Percentiles rank a stretch among this genome's conserved stretches.
Evolutionary conservation across 2,113 vertebrate genomes (phyloP).

Genomic region (Oxygymnocypris stewartii): DNA sequence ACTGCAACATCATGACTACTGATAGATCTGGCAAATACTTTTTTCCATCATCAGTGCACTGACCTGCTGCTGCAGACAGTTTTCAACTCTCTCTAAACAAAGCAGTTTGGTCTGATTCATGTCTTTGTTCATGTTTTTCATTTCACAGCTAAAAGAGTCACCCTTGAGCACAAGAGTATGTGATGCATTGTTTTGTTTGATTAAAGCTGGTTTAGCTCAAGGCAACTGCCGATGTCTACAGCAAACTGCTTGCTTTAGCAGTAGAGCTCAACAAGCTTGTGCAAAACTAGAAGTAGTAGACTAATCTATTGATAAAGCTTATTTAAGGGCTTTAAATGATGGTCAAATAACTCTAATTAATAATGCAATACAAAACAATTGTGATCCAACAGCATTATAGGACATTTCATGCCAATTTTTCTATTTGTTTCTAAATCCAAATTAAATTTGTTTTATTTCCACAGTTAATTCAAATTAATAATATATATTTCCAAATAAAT

Average conservation of each 20-base stretch:
- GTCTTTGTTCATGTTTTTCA: slow-evolving; percentile 11
- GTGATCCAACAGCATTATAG: background rate
- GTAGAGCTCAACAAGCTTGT: background rate
- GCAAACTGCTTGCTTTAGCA: slow-evolving; percentile 6
- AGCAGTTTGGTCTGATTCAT: slow-evolving; percentile 6
- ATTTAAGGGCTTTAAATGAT: background rate
- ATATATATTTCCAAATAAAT: background rate
- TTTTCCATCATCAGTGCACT: too few relatives aligned
- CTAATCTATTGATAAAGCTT: background rate
- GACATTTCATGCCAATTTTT: background rate
- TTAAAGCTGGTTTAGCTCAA: slow-evolving; percentile 23
- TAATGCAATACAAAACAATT: background rate
- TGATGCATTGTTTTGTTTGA: slow-evolving; percentile 30
- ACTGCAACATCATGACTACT: too few relatives aligned
- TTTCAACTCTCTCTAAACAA: background rate
- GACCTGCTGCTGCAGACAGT: too few relatives aligned
- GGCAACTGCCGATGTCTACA: slow-evolving; percentile 3
- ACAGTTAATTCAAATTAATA: too few relatives aligned
- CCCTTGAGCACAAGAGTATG: slow-evolving; percentile 16
- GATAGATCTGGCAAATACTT: too few relatives aligned
- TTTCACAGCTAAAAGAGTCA: slow-evolving; percentile 18
- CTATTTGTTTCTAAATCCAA: background rate
- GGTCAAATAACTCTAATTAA: background rate
- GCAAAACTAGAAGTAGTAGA: slow-evolving; percentile 3
- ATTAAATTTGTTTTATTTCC: background rate